Evolutionary conservation across 92 coral and sea anemone genomes (phyloP), one percentile per base, ranked within the genome.

Genomic region (Virgularia gustaviana): DNA sequence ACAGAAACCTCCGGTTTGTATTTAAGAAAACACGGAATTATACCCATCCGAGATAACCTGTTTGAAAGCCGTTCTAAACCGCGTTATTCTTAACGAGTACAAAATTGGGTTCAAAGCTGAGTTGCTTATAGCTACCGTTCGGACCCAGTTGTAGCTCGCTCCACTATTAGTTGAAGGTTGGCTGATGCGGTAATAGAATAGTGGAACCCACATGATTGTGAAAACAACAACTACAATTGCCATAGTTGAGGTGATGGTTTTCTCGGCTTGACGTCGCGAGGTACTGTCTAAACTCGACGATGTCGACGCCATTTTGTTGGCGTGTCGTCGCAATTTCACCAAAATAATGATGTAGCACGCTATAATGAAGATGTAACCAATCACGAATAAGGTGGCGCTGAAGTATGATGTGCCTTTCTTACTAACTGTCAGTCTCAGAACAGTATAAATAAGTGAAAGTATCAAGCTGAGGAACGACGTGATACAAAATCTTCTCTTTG

Each of bases 141-240:
- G 68, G 0, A 86, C 89, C 86, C 85, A 81, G 84, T 88, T 81
- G 61, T 91, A 91, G 10, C 73, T 80, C 16, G 76, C 72, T 1
- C 97, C 97, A 57, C 85, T 86, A 68, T 88, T 79, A 36, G 78
- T 86, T 47, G 85, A 78, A 9, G 96, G 97, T 15, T 88, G 73
- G 10, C 81, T 76, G 70, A 88, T 73, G 1, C 89, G 83, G 10
- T 75, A 76, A 63, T 88, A 88, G 63, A 91, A 88, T 63, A 91
- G 41, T 3, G 88, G 90, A 2, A 49, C 79, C 97, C 97, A 91
- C 25, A 86, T 84, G 0, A 78, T 51, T 0, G 96, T 86, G 36
- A 91, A 88, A 33, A 83, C 83, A 1, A 76, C 71, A 53, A 91
- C 76, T 0, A 91, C 81, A 64, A 83, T 42, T 4, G 77, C 89